phyloP scores from a whole-genome alignment of 2,113 vertebrate species.

The Nansenia antarctica region DNA sequence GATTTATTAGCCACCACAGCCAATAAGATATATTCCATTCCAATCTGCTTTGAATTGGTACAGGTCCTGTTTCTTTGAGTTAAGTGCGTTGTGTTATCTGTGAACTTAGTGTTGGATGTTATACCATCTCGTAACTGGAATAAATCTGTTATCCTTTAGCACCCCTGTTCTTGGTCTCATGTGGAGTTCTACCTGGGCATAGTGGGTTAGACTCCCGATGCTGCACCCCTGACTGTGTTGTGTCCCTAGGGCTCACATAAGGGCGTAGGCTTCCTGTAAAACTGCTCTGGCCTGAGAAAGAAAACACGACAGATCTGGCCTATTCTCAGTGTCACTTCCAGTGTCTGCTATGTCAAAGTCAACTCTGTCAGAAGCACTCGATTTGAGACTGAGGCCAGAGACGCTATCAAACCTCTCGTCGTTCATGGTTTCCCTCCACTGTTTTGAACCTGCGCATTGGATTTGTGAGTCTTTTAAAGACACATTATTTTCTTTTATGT shows the following conservation, averaged over 20 bases:
- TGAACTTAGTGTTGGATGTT: not conserved
- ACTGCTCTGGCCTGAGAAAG: not conserved
- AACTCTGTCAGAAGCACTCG: not conserved
- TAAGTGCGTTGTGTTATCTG: too few relatives aligned
- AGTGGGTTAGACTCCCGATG: not conserved
- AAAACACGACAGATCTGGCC: not conserved
- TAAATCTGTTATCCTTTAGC: not conserved
- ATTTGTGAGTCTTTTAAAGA: too few relatives aligned
- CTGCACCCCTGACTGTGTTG: not conserved
- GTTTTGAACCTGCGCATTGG: too few relatives aligned
- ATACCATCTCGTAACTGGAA: not conserved
- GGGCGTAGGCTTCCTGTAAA: constrained; percentile 16
- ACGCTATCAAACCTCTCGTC: not conserved
- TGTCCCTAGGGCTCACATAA: not conserved
- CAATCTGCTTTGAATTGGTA: too few relatives aligned
- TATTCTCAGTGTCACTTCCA: too few relatives aligned
- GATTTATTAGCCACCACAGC: not conserved
- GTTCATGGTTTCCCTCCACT: too few relatives aligned
- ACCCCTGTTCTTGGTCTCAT: not conserved
- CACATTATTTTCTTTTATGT: too few relatives aligned
- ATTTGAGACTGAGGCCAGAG: not conserved
- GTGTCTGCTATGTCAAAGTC: too few relatives aligned
- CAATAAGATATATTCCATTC: not conserved
- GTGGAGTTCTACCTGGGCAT: too few relatives aligned
- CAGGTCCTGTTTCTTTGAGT: too few relatives aligned